phyloP scores from a whole-genome alignment of 2,113 vertebrate genomes.

The Pomatorhinus ruficollis region DNA sequence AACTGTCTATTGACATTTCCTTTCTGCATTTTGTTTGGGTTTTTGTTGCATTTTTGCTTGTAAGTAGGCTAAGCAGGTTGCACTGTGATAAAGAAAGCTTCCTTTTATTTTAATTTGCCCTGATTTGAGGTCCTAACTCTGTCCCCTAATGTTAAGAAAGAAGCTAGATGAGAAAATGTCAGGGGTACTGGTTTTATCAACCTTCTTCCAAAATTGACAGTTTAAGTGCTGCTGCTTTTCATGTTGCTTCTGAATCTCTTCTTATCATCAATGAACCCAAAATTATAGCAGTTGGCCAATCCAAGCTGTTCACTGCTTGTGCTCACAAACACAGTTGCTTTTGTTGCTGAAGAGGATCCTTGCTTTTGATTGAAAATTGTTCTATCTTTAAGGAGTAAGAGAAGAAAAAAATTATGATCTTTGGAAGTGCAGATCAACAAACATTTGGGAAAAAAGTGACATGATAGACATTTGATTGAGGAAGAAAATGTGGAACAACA shows the following conservation, averaged over 20 bases:
- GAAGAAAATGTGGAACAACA: neutral
- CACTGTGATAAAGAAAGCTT: neutral
- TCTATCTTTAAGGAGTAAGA: neutral
- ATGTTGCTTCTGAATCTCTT: neutral
- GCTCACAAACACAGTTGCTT: neutral
- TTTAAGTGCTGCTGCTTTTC: neutral
- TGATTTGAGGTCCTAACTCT: neutral
- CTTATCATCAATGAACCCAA: fast-evolving
- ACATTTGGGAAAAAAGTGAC: neutral
- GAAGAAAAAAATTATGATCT: neutral
- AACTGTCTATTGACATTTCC: neutral
- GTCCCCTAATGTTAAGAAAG: neutral
- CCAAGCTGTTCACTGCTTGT: neutral
- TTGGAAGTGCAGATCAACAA: neutral
- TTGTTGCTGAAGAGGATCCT: neutral
- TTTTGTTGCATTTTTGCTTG: neutral
- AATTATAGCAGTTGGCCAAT: neutral
- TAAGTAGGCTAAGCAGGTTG: neutral
- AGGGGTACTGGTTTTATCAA: neutral
- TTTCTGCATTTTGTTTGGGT: neutral
- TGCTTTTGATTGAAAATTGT: neutral
- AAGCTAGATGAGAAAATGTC: neutral
- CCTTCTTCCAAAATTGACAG: neutral
- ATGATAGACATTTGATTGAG: neutral
- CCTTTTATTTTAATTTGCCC: neutral